A percentile compares a stretch with the other conserved stretches of the same genome.
Conservation (phyloP, 2,888 invertebrate genomes). For the Macrophya alboannulata region DNA sequence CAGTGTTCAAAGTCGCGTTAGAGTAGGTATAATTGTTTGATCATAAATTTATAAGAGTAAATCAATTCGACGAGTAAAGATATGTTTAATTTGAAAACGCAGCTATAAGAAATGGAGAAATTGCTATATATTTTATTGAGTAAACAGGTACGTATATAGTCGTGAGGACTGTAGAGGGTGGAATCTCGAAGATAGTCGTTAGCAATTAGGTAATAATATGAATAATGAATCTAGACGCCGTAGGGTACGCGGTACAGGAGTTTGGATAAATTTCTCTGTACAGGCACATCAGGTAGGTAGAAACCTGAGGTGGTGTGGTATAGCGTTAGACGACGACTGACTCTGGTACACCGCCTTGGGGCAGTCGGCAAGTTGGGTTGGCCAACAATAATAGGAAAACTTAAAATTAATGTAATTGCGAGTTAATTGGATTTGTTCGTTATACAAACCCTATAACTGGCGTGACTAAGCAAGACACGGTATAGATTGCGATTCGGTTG, state of each 20-base stretch:
- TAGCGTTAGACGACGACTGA: slow-evolving; percentile 12
- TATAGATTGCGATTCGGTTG: not conserved
- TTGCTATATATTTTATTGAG: not conserved
- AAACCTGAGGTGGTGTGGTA: slow-evolving; percentile 13
- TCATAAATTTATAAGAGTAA: not conserved
- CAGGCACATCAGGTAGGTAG: not conserved
- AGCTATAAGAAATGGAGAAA: not conserved
- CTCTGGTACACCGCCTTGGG: slow-evolving; percentile 48
- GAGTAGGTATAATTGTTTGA: not conserved
- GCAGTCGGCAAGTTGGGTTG: slow-evolving; percentile 51
- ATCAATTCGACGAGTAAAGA: not conserved
- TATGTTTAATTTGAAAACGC: not conserved
- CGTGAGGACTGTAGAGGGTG: not conserved
- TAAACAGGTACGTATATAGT: not conserved
- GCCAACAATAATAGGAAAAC: slow-evolving; percentile 55
- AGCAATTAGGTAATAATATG: slow-evolving; percentile 45
- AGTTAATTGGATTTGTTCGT: slow-evolving; percentile 55
- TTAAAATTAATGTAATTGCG: slow-evolving; percentile 52
- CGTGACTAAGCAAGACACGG: slow-evolving; percentile 20
- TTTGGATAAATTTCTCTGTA: not conserved
- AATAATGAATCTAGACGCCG: slow-evolving; percentile 46
- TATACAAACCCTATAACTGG: slow-evolving; percentile 42
- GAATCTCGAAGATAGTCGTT: not conserved
- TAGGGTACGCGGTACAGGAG: not conserved
- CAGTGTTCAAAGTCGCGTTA: not conserved